A percentile compares a stretch with the other conserved stretches of the same genome.
These are phyloP conservation scores for Blennius ocellaris DNA, from an alignment of 2,113 vertebrate species.

Conservation along the genomic window DNA sequence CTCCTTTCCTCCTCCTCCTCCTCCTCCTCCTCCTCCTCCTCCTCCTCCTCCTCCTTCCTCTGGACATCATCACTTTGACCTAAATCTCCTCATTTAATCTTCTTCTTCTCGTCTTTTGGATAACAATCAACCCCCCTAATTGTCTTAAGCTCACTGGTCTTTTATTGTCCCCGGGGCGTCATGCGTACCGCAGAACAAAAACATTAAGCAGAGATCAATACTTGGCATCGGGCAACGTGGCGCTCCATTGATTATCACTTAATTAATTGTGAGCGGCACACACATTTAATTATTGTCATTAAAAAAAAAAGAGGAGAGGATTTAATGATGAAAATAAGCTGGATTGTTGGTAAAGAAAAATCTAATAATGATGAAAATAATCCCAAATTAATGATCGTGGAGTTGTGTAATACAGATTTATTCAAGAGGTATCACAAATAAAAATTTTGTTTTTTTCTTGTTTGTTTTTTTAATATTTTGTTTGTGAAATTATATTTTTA, in stretches of 20 bases:
- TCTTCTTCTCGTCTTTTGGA: slow-evolving; percentile 71
- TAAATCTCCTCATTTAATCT: slow-evolving; percentile 84
- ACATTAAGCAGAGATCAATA: slow-evolving; percentile 66
- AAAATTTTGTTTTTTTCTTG: no score
- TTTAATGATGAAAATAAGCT: no score
- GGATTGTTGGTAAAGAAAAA: no score
- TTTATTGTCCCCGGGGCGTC: slow-evolving; percentile 62
- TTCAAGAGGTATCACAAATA: no score
- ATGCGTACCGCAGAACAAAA: slow-evolving; percentile 54
- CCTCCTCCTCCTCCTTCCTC: slow-evolving; percentile 40
- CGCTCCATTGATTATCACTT: slow-evolving; percentile 39
- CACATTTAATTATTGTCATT: slow-evolving; percentile 46
- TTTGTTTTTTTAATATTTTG: no score
- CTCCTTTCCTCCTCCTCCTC: slow-evolving; percentile 15
- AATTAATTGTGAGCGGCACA: neutral
- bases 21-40: slow-evolving; percentile 24
- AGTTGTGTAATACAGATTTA: no score
- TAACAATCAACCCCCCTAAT: slow-evolving; percentile 81
- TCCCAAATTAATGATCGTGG: no score
- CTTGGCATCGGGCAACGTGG: slow-evolving; percentile 44
- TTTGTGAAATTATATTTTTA: no score
- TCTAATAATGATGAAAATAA: no score
- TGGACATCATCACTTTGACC: slow-evolving; percentile 78
- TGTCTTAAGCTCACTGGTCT: slow-evolving; percentile 81
- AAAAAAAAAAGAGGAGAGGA: neutral